Evolutionary conservation across 1,140 invertebrate genomes (phyloP).

Genomic region (Telenomus remus): DNA sequence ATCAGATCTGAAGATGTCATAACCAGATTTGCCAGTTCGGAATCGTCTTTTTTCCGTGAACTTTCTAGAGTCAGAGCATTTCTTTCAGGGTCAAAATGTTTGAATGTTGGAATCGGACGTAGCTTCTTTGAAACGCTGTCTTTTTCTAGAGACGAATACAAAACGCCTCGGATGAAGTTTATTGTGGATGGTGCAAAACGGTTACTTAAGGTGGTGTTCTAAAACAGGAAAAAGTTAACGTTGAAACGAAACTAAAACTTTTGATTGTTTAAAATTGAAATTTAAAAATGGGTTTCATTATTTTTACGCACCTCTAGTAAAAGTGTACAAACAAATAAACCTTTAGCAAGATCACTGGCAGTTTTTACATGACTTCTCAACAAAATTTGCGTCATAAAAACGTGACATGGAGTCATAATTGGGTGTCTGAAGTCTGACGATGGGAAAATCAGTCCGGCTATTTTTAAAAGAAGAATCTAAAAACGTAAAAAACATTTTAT

Average conservation of each 20-base stretch:
- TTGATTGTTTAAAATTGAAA: background rate
- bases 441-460: conserved; percentile 86
- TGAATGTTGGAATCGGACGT: conserved; percentile 81
- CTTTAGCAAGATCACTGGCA: conserved; percentile 82
- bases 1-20: conserved; percentile 76
- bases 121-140: conserved; percentile 72
- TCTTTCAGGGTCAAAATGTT: conserved; percentile 73
- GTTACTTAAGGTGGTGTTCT: conserved; percentile 88
- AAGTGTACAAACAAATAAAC: conserved; percentile 85
- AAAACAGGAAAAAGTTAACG: conserved; percentile 65
- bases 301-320: conserved; percentile 80
- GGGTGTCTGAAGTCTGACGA: conserved; percentile 92
- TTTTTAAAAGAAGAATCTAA: conserved; percentile 86
- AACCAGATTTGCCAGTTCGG: conserved; percentile 65
- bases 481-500: conserved; percentile 59
- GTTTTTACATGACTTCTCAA: conserved; percentile 78
- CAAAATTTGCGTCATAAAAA: conserved; percentile 90
- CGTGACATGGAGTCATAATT: conserved; percentile 87
- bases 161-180: conserved; percentile 84
- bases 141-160: conserved; percentile 79
- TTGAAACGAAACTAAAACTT: conserved; percentile 9
- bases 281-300: background rate
- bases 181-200: conserved; percentile 85
- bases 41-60: conserved; percentile 69
- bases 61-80: conserved; percentile 77